Evolutionary conservation across 1,140 invertebrate genomes (phyloP), one percentile per base, ranked within the genome.

Genomic region (Chironomus tepperi): DNA sequence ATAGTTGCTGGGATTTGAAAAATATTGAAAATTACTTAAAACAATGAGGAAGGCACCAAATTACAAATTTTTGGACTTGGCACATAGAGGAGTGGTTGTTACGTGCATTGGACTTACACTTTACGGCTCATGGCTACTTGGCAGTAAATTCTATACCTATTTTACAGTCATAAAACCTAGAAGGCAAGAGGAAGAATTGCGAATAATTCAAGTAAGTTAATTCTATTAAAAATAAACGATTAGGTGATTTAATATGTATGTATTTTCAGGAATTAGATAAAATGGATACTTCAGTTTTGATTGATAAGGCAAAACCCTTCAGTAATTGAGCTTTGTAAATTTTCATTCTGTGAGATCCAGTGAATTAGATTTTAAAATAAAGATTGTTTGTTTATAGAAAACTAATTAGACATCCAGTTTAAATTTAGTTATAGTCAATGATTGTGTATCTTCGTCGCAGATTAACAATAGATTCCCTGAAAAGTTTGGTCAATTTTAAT

Each of bases 41-140:
- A n/a, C 12, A 70, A 70, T 70, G n/a, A 70, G 19, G 12, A 70
- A 70, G 18, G 65, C 65, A 70, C 65, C 65, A 21, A 70, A 21
- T 18, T 19, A 7, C 9, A 18, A 70, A 7, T 19, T 70, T 21
- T 18, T 70, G 5, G 65, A 70, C 18, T 8, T 18, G 7, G 16
- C 19, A 18, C 65, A 70, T 70, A 5, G 65, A 70, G 65, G 65
- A 70, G 65, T 70, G 1, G 65, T 70, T 19, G 16, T 18, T 0
- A 70, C 65, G 2, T 70, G 65, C 16, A 70, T 70, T 70, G 65
- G 65, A 19, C 65, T 70, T 19, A 70, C 65, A 0, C 16, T 70
- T 21, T 70, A 70, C 18, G 65, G 65, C 3, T 19, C 16, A 0
- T 70, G 9, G n/a, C n/a, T 70, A 10, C 18, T 70, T 18, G 65